Conservation (phyloP, 1,140 invertebrate species). For the Drosophila sturtevanti region DNA sequence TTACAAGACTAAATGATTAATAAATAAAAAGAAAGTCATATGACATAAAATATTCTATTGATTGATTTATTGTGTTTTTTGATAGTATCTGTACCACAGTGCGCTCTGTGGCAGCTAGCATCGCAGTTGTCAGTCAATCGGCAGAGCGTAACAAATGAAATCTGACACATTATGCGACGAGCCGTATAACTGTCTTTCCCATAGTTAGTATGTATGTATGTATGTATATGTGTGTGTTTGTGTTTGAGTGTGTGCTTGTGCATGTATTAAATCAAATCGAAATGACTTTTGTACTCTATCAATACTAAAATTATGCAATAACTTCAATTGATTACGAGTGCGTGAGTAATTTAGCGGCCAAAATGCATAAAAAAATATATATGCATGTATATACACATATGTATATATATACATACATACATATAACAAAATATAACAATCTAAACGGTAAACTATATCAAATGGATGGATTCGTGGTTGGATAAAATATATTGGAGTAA, state of each 20-base stretch:
- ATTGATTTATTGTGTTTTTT: too few species aligned
- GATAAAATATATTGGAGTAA: not conserved
- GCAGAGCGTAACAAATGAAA: slow-evolving; percentile 72
- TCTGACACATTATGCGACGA: slow-evolving; percentile 76
- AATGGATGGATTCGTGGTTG: slow-evolving; percentile 3
- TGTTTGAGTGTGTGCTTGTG: slow-evolving; percentile 17
- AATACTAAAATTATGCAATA: slow-evolving; percentile 69
- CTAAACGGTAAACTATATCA: not conserved
- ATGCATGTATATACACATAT: not conserved
- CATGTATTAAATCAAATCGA: slow-evolving; percentile 71
- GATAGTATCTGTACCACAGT: slow-evolving; percentile 17
- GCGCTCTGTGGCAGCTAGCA: slow-evolving; percentile 25
- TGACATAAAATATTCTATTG: slow-evolving; percentile 8
- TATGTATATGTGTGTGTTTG: not conserved
- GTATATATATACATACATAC: too few species aligned
- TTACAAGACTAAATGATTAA: too few species aligned
- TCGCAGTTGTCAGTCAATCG: slow-evolving; percentile 35
- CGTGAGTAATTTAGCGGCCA: slow-evolving; percentile 52
- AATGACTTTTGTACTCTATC: slow-evolving; percentile 77
- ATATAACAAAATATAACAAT: slow-evolving; percentile 3
- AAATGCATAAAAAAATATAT: not conserved
- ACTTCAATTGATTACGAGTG: slow-evolving; percentile 71
- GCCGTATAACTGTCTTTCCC: slow-evolving; percentile 68
- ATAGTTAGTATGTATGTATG: slow-evolving; percentile 7
- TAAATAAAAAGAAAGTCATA: not conserved